These are phyloP conservation scores for Eulemur coronatus DNA, from an alignment of 2,797 vertebrate species.

Conservation along the genomic window DNA sequence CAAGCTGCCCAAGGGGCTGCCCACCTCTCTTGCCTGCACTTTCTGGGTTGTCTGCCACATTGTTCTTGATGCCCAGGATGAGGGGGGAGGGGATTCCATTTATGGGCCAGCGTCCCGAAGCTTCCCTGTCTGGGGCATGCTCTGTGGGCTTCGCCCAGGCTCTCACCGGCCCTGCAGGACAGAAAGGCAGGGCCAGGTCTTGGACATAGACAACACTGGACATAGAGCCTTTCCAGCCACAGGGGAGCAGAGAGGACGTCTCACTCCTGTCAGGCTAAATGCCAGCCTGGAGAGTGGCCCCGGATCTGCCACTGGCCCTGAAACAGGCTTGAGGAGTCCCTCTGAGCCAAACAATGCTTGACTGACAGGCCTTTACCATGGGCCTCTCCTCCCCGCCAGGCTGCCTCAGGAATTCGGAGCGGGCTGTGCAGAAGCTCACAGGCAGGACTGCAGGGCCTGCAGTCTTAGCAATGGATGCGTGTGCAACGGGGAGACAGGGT, in stretches of 20 bases:
- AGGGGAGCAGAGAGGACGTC: neutral
- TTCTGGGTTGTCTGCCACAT: no score
- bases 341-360: neutral
- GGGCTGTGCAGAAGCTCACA: neutral
- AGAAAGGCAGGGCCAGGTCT: neutral
- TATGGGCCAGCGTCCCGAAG: fast-evolving
- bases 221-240: neutral
- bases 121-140: neutral
- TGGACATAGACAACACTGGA: no score
- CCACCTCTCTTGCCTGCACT: neutral
- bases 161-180: neutral
- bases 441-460: neutral
- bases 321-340: neutral
- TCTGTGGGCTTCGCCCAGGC: neutral
- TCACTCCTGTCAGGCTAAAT: neutral
- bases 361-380: neutral
- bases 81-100: neutral
- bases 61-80: fast-evolving
- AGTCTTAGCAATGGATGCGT: fast-evolving
- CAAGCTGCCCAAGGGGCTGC: neutral
- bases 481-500: fast-evolving
- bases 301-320: neutral
- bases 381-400: neutral
- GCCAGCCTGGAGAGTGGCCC: neutral
- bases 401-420: neutral